A percentile compares a stretch with the other conserved stretches of the same genome.
Evolutionary conservation across 2,888 invertebrate species (phyloP).

Genomic region (Dromius quadrimaculatus): DNA sequence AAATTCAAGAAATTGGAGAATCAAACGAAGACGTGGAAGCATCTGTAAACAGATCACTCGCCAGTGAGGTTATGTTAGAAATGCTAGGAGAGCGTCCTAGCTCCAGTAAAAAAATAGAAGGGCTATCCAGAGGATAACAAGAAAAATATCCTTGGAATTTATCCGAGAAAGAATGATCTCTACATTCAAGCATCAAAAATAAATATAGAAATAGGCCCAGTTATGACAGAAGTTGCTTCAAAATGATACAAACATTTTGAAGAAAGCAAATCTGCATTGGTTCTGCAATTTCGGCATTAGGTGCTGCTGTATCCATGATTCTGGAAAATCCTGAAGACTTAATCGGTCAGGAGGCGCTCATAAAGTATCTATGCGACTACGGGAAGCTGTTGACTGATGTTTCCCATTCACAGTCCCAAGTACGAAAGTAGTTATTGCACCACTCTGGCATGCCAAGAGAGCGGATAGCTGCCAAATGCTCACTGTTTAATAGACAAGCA

Average conservation of each 20-base stretch:
- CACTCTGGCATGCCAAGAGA: too few relatives aligned
- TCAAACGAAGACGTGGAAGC: not conserved
- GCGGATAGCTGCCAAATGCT: too few relatives aligned
- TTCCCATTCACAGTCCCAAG: too few relatives aligned
- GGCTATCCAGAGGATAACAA: constrained; percentile 1
- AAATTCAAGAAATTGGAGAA: not conserved
- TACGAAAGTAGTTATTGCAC: not conserved
- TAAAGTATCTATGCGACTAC: not conserved
- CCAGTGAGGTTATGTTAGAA: not conserved
- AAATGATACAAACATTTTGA: not conserved
- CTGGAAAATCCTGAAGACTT: not conserved
- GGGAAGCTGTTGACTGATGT: too few relatives aligned
- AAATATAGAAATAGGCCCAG: not conserved
- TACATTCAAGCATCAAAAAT: not conserved
- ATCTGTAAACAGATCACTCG: not conserved
- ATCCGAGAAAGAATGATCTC: not conserved
- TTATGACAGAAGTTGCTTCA: not conserved
- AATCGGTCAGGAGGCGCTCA: not conserved
- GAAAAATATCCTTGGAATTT: constrained; percentile 10
- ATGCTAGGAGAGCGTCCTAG: not conserved
- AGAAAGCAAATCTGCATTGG: not conserved
- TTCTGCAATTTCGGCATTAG: constrained; percentile 8
- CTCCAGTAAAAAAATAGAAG: not conserved
- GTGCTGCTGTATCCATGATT: not conserved
- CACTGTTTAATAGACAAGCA: too few relatives aligned